Evolutionary conservation across 1,140 invertebrate species (phyloP).

Genomic region (Brachystomella parvula): DNA sequence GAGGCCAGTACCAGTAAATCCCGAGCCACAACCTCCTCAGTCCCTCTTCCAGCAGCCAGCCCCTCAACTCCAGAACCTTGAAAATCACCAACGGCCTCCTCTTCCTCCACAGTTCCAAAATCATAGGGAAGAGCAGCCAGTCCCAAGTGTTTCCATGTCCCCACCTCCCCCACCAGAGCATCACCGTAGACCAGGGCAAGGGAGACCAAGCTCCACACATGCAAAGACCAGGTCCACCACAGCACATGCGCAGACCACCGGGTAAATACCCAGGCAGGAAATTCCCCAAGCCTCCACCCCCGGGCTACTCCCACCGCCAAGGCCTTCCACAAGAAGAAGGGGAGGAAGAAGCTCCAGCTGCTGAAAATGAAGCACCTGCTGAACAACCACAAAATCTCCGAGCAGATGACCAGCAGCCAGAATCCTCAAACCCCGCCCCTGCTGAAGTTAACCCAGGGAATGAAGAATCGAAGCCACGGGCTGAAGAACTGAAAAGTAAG

Average conservation of each 20-base stretch:
- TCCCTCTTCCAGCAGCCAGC: background rate
- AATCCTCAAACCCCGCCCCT: no score
- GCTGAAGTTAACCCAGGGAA: background rate
- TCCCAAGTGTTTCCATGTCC: background rate
- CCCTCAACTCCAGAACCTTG: slow-evolving; percentile 9
- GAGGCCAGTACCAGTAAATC: slow-evolving; percentile 4
- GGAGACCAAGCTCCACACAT: slow-evolving; percentile 5
- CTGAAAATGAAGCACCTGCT: background rate
- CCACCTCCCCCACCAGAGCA: slow-evolving; percentile 19
- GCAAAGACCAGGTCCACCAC: slow-evolving; percentile 11
- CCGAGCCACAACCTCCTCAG: slow-evolving; percentile 7
- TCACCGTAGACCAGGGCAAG: background rate
- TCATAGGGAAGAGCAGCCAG: slow-evolving; percentile 3
- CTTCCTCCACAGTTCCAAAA: slow-evolving; percentile 1
- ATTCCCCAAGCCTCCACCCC: slow-evolving; percentile 9
- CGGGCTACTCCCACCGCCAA: slow-evolving; percentile 16
- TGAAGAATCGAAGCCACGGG: slow-evolving; percentile 14
- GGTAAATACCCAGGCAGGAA: slow-evolving; percentile 2
- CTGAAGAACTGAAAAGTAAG: slow-evolving; percentile 8
- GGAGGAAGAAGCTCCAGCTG: background rate
- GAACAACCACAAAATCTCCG: background rate
- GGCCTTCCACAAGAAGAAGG: slow-evolving; percentile 6
- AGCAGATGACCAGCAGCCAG: background rate
- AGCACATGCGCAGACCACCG: slow-evolving; percentile 12
- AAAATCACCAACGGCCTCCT: background rate